Evolutionary conservation across 1,140 invertebrate genomes (phyloP), one percentile per base, ranked within the genome.

Genomic region (Papilio dardanus): DNA sequence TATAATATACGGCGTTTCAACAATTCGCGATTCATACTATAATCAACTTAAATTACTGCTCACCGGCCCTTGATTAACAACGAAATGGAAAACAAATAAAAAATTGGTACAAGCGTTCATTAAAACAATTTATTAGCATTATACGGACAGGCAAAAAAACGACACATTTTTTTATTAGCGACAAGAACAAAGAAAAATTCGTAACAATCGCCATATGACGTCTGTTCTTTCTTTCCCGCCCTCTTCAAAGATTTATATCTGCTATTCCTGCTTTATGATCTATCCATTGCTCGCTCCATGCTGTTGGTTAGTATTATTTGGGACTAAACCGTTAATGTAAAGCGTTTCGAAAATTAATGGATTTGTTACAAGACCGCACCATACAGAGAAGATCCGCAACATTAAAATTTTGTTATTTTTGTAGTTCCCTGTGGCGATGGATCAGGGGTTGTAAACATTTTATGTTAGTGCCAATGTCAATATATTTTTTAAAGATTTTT

Each of bases 181-280:
- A 78, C 79, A 86, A 89, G 86, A 91, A 88, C 88, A 91, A 90
- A 87, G 86, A 86, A 76, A 86, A 86, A 89, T 88, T 88, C 82
- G 84, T 88, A 86, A 85, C 83, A 83, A 85, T 84, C 88, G 78
- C 89, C 89, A 90, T 90, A 90, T 92, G 91, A 88, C 89, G 90
- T 92, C 88, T 77, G 81, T 79, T 80, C 80, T 77, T 76, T 81
- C 74, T 76, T 81, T 82, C 78, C 81, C 75, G 82, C 82, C 80
- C 83, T 86, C 84, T 74, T 69, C 46, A 58, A 84, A 83, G 82
- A 88, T 86, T 84, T 77, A 79, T 74, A 66, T 79, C 66, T 76
- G 75, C 75, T 35, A 73, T 75, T 74, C 31, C 31, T 69, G 68
- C 8, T 10, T 33, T 62, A 24, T 30, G 16, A 5, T 5, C 10